phyloP scores from a whole-genome alignment of 2,113 vertebrate genomes.

The Elephas maximus region DNA sequence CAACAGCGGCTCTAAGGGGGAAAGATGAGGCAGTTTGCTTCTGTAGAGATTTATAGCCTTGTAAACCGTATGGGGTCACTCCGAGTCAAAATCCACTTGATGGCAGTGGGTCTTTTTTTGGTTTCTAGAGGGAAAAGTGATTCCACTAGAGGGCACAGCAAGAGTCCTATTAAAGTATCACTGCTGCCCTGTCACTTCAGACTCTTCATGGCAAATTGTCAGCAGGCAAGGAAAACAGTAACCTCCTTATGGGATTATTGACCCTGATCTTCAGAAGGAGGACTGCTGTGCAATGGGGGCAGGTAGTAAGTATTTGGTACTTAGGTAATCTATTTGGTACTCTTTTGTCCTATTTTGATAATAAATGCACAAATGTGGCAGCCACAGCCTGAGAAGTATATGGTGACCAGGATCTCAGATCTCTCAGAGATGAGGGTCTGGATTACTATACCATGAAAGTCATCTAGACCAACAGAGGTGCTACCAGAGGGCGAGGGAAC shows the following conservation, averaged over 20 bases:
- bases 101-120: not conserved
- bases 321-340: not conserved
- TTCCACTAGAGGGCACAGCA: not conserved
- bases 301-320: not conserved
- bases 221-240: not conserved
- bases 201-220: not conserved
- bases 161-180: not conserved
- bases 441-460: not conserved
- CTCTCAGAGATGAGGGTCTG: too few species aligned
- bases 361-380: not conserved
- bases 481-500: not conserved
- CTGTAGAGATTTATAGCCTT: too few species aligned
- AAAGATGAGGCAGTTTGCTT: too few species aligned
- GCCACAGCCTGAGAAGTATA: not conserved
- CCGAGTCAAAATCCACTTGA: too few species aligned
- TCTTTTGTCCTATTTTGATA: not conserved
- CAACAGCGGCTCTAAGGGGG: too few species aligned
- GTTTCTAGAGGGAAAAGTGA: not conserved
- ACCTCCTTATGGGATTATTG: not conserved
- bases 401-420: not conserved
- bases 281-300: not conserved
- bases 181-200: not conserved
- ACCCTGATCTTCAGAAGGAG: not conserved
- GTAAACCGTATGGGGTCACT: too few species aligned
- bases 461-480: not conserved